phyloP scores from a whole-genome alignment of 2,888 invertebrate genomes.

The Oeneis ivallda region DNA sequence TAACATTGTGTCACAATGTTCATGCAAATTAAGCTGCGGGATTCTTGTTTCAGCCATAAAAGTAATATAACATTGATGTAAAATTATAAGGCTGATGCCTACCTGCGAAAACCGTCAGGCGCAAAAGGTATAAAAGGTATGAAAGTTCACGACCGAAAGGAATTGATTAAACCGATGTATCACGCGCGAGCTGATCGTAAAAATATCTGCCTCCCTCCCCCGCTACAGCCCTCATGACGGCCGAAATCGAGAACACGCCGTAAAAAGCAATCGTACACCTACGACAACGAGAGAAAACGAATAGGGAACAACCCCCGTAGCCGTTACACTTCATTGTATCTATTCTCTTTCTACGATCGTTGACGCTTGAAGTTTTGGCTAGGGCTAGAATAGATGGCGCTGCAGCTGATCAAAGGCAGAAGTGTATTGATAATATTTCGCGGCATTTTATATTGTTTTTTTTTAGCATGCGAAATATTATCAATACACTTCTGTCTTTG shows the following conservation, averaged over 20 bases:
- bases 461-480: too few relatives aligned
- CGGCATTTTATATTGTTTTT: too few relatives aligned
- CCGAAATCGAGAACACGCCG: slow-evolving; percentile 29
- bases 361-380: too few relatives aligned
- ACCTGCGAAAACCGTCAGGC: slow-evolving; percentile 9
- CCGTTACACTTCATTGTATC: too few relatives aligned
- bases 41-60: slow-evolving; percentile 1
- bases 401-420: too few relatives aligned
- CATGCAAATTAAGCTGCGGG: not conserved
- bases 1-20: not conserved
- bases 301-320: too few relatives aligned
- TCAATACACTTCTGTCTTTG: too few relatives aligned
- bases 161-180: slow-evolving; percentile 42
- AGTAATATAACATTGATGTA: slow-evolving; percentile 1
- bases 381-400: too few relatives aligned
- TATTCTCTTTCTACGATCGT: too few relatives aligned
- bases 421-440: too few relatives aligned
- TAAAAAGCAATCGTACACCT: slow-evolving; percentile 35
- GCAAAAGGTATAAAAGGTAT: slow-evolving; percentile 28
- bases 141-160: slow-evolving; percentile 34
- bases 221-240: slow-evolving; percentile 19
- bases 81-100: not conserved
- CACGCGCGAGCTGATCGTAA: slow-evolving; percentile 36
- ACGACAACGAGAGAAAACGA: slow-evolving; percentile 8
- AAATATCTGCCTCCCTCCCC: slow-evolving; percentile 31